phyloP scores from a whole-genome alignment of 2,113 vertebrate genomes.

The Oncorhynchus masou region DNA sequence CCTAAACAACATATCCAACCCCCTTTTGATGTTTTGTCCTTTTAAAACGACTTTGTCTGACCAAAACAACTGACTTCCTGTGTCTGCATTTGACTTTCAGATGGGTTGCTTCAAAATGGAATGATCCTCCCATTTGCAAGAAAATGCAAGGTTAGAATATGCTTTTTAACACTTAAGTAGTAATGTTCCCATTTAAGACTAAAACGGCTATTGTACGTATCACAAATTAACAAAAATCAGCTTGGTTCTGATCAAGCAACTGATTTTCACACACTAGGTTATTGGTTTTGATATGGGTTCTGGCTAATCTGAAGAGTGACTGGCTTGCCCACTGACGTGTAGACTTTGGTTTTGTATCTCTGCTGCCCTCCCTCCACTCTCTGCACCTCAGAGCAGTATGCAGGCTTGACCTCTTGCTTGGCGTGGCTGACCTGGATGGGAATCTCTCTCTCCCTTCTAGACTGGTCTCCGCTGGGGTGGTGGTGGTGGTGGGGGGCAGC shows the following conservation, averaged over 20 bases:
- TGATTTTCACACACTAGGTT: conserved; percentile 10
- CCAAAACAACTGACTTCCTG: background rate
- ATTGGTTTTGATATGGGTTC: conserved; percentile 60
- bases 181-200: conserved; percentile 73
- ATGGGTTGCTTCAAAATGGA: conserved; percentile 61
- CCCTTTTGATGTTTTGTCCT: background rate
- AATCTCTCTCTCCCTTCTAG: conserved; percentile 59
- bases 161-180: conserved; percentile 35
- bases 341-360: conserved; percentile 92
- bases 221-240: background rate
- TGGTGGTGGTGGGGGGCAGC: conserved; percentile 16
- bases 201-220: conserved; percentile 40
- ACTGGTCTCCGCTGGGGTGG: conserved; percentile 33
- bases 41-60: too few species aligned
- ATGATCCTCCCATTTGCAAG: conserved; percentile 63
- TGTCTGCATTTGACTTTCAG: conserved; percentile 22
- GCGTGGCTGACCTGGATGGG: conserved; percentile 73
- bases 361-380: conserved; percentile 73
- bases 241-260: background rate
- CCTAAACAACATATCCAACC: conserved; percentile 19
- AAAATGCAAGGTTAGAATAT: conserved; percentile 37
- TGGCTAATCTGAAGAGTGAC: conserved; percentile 84
- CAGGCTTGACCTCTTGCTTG: conserved; percentile 76
- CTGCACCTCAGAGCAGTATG: conserved; percentile 85
- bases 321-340: conserved; percentile 80